Percentiles rank a stretch among this genome's conserved stretches.
These are phyloP conservation scores for Chionoecetes opilio DNA, from an alignment of 1,140 invertebrate species.

Conservation along the genomic window DNA sequence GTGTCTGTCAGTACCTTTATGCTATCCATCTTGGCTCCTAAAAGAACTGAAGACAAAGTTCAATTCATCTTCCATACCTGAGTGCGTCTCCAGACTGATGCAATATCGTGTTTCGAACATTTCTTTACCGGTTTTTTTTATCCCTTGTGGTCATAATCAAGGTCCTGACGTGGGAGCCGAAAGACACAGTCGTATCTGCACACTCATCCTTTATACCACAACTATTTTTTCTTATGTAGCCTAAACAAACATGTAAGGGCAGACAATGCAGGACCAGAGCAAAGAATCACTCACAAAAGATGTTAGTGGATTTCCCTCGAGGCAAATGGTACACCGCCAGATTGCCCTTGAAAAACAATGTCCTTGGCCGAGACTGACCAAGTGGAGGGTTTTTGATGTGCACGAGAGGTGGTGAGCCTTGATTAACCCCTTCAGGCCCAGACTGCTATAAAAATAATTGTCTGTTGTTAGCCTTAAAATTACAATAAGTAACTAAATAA, in stretches of 20 bases:
- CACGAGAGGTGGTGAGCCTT: neutral
- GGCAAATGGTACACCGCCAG: neutral
- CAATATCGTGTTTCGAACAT: no score
- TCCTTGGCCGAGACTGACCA: neutral
- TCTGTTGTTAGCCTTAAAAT: no score
- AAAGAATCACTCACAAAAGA: neutral
- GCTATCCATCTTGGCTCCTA: no score
- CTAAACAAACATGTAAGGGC: slow-evolving; percentile 11
- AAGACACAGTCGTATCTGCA: neutral
- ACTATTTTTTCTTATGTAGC: neutral
- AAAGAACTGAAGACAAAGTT: no score
- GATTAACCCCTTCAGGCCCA: no score
- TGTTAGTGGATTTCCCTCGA: slow-evolving; percentile 1
- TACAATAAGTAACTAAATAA: no score
- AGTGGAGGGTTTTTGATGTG: neutral
- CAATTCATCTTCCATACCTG: no score
- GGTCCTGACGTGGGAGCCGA: neutral
- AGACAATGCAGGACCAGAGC: neutral
- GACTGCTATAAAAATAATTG: no score
- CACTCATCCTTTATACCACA: neutral
- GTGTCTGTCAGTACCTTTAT: no score
- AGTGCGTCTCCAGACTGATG: no score
- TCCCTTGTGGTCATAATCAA: no score
- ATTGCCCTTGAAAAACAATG: neutral
- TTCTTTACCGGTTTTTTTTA: no score